A percentile compares a stretch with the other conserved stretches of the same genome.
Conservation (phyloP, 2,888 invertebrate species). For the Pyrrhosoma nymphula region DNA sequence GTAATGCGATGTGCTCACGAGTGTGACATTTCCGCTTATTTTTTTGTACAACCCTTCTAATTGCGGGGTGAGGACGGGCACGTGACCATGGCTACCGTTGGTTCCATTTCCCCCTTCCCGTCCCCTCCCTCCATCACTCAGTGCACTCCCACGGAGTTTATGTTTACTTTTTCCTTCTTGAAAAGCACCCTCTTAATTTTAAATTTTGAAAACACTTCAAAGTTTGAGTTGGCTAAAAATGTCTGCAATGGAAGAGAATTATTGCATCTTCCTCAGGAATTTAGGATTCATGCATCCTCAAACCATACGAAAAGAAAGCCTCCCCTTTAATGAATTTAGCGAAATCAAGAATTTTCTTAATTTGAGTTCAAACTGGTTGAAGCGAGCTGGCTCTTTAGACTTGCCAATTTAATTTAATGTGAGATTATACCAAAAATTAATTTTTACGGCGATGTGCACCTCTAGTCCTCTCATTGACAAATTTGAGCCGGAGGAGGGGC, state of each 20-base stretch:
- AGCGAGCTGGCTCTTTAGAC: not conserved
- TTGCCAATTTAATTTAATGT: not conserved
- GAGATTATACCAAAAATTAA: not conserved
- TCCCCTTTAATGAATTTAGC: not conserved
- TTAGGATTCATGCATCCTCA: too few relatives aligned
- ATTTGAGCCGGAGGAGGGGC: not conserved
- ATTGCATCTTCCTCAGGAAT: too few relatives aligned
- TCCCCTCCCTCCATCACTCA: not conserved
- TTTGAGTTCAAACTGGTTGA: not conserved
- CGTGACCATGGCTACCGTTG: not conserved
- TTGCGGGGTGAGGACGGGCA: not conserved
- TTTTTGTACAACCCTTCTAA: not conserved
- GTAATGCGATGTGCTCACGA: not conserved
- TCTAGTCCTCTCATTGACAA: not conserved
- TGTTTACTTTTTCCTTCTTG: not conserved
- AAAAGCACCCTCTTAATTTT: too few relatives aligned
- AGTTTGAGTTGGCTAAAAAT: too few relatives aligned
- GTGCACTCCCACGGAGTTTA: not conserved
- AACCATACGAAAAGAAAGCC: too few relatives aligned
- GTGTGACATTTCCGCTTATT: slow-evolving; percentile 20
- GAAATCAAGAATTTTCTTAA: not conserved
- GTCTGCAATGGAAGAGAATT: too few relatives aligned
- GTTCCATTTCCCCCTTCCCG: not conserved
- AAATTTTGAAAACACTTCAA: too few relatives aligned
- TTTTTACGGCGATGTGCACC: not conserved